Percentiles rank a stretch among this genome's conserved stretches.
Conservation (phyloP, 2,797 vertebrate genomes). For the Cossypha caffra region DNA sequence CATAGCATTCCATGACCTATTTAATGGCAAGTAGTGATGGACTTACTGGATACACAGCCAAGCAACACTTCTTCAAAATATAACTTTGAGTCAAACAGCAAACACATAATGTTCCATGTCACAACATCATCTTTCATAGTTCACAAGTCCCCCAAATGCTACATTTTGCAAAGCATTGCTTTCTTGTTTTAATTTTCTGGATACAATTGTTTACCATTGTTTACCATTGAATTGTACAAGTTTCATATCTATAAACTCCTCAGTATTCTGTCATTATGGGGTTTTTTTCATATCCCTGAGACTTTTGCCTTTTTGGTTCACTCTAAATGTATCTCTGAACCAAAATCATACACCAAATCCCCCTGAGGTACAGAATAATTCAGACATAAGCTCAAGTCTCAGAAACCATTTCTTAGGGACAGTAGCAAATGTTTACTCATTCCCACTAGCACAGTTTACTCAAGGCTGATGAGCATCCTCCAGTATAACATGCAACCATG, state of each 20-base stretch:
- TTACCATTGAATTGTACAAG: neutral
- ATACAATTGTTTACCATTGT: neutral
- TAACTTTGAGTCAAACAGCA: neutral
- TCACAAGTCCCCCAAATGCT: neutral
- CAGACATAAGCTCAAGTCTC: neutral
- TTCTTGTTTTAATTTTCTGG: neutral
- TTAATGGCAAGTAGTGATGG: neutral
- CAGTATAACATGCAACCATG: neutral
- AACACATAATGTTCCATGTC: neutral
- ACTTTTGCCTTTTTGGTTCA: neutral
- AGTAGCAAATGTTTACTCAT: neutral
- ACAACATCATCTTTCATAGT: neutral
- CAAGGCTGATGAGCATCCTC: neutral
- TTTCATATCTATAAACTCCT: neutral
- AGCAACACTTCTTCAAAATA: neutral
- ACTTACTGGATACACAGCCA: neutral
- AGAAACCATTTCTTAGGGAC: neutral
- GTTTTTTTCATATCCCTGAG: neutral
- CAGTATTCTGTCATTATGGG: neutral
- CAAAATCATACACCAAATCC: neutral
- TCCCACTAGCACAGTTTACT: neutral
- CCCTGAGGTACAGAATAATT: neutral
- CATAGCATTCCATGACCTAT: neutral
- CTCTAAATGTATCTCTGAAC: neutral
- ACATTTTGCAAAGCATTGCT: neutral